phyloP scores from a whole-genome alignment of 2,888 invertebrate species.

The Orthosia incerta region DNA sequence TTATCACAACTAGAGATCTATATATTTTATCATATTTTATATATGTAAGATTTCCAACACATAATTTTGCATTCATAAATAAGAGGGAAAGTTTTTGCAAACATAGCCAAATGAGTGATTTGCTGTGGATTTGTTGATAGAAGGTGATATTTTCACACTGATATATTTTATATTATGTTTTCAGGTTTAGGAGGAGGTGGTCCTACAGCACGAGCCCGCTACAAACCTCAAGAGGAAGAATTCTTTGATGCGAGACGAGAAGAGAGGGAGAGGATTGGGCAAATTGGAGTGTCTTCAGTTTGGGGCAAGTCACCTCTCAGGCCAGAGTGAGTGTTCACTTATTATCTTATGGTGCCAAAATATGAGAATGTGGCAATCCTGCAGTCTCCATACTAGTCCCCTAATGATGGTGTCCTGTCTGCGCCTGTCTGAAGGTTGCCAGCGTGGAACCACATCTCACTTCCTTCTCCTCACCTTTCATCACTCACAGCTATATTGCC shows the following conservation, averaged over 20 bases:
- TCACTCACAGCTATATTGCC: too few relatives aligned
- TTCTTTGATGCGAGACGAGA: slow-evolving; percentile 93
- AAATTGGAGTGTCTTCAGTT: slow-evolving; percentile 92
- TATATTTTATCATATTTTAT: too few relatives aligned
- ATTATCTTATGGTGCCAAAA: neutral
- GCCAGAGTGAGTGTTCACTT: slow-evolving; percentile 89
- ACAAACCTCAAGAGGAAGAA: slow-evolving; percentile 91
- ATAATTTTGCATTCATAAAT: too few relatives aligned
- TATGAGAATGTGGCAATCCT: neutral
- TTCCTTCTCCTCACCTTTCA: too few relatives aligned
- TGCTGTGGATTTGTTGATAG: neutral
- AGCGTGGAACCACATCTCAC: too few relatives aligned
- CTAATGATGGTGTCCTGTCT: too few relatives aligned
- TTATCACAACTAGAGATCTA: too few relatives aligned
- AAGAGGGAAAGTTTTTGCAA: neutral
- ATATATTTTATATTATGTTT: slow-evolving; percentile 20
- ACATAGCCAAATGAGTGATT: neutral
- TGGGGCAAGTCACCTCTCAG: slow-evolving; percentile 95
- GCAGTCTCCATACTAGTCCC: too few relatives aligned
- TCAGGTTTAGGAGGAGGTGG: slow-evolving; percentile 75
- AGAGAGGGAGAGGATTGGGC: slow-evolving; percentile 94
- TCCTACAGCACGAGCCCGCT: slow-evolving; percentile 70
- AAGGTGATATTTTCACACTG: too few relatives aligned
- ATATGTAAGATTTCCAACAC: too few relatives aligned
- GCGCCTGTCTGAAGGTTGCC: too few relatives aligned